Conservation (phyloP, 2,888 invertebrate genomes). For the Artemia sinica region DNA sequence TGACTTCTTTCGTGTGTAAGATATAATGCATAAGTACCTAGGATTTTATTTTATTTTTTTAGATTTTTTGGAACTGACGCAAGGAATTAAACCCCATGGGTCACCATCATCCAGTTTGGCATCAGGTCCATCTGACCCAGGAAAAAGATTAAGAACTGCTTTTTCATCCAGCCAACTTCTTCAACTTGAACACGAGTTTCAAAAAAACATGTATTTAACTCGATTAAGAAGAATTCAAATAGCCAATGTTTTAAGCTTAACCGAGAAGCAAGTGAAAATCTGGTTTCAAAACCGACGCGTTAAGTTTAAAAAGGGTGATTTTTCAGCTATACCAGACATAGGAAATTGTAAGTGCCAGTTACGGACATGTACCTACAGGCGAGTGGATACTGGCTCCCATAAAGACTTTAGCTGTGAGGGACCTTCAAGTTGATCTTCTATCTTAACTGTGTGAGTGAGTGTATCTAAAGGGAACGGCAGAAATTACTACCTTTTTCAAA, state of each 20-base stretch:
- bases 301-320: not conserved
- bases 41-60: too few species aligned
- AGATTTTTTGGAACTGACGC: too few species aligned
- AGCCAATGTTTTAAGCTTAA: not conserved
- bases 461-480: too few species aligned
- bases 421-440: too few species aligned
- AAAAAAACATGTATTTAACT: constrained; percentile 1
- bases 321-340: not conserved
- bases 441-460: too few species aligned
- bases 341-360: not conserved
- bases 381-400: not conserved
- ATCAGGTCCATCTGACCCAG: not conserved
- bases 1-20: too few species aligned
- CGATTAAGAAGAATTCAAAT: constrained; percentile 7
- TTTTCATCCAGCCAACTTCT: constrained; percentile 2
- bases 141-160: not conserved
- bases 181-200: constrained; percentile 9
- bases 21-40: too few species aligned
- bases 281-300: constrained; percentile 9
- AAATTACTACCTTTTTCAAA: too few species aligned
- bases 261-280: not conserved
- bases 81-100: too few species aligned
- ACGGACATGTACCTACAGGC: constrained; percentile 5
- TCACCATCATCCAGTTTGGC: too few species aligned
- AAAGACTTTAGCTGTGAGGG: too few species aligned